These are phyloP conservation scores for Eristalinus sepulchralis DNA, from an alignment of 2,888 invertebrate genomes.

Conservation along the genomic window DNA sequence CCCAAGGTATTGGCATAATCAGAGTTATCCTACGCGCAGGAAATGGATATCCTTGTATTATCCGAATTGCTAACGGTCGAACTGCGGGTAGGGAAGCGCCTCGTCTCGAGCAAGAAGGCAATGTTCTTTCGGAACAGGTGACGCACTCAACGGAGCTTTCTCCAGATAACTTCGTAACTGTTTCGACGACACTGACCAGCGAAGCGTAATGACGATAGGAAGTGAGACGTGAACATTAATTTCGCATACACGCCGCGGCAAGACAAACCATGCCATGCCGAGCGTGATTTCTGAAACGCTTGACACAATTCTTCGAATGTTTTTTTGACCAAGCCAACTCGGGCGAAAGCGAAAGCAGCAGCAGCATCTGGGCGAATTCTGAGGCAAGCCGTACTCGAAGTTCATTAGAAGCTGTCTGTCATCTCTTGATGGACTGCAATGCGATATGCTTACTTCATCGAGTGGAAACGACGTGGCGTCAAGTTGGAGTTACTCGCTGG, in stretches of 20 bases:
- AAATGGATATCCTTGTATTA: neutral
- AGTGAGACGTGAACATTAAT: conserved; percentile 9
- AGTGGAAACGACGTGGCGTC: neutral
- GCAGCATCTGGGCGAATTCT: neutral
- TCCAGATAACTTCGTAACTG: conserved; percentile 5
- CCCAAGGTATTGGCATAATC: neutral
- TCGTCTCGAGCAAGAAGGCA: neutral
- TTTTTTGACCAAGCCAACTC: neutral
- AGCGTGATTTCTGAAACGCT: neutral
- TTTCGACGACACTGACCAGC: conserved; percentile 15
- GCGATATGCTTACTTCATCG: neutral
- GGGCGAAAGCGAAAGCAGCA: neutral
- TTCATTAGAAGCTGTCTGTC: neutral
- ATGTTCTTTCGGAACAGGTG: neutral
- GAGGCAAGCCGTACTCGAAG: neutral
- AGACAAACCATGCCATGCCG: neutral
- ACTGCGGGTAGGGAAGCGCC: neutral
- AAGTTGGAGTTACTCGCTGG: neutral
- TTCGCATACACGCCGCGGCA: neutral
- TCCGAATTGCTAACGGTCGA: neutral
- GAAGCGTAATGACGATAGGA: conserved; percentile 23
- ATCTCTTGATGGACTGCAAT: neutral
- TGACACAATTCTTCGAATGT: neutral
- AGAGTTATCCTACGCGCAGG: neutral
- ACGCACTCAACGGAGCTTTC: conserved; percentile 7